A percentile compares a stretch with the other conserved stretches of the same genome.
These are phyloP conservation scores for Gymnoscopelus braueri DNA, from an alignment of 2,797 vertebrate species.

Conservation along the genomic window DNA sequence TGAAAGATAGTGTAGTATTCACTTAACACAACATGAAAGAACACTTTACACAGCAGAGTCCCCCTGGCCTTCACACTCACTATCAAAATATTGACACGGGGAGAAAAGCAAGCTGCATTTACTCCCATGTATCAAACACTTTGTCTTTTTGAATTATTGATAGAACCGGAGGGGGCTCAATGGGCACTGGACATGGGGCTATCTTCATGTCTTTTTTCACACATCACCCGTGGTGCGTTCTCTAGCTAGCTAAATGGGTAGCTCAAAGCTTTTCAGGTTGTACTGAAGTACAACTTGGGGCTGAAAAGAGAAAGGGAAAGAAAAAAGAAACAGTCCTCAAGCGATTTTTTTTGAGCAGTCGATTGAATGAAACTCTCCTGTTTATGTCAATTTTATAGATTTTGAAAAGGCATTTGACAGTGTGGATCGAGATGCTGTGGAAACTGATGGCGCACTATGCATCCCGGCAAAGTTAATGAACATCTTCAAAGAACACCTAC, in stretches of 20 bases:
- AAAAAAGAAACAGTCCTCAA: no score
- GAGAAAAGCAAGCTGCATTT: constrained; percentile 55
- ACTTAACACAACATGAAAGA: constrained; percentile 74
- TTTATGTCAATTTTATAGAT: no score
- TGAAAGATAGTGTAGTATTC: constrained; percentile 48
- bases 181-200: constrained; percentile 41
- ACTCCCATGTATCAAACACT: constrained; percentile 61
- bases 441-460: constrained; percentile 49
- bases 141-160: constrained; percentile 75
- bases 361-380: no score
- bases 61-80: constrained; percentile 57
- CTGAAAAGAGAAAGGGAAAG: constrained; percentile 39
- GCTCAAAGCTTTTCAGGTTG: constrained; percentile 53
- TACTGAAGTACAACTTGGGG: constrained; percentile 48
- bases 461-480: no score
- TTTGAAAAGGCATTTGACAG: no score
- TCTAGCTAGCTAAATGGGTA: constrained; percentile 34
- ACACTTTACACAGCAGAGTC: constrained; percentile 67
- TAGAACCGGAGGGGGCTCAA: constrained; percentile 32
- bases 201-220: constrained; percentile 43
- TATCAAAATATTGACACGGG: constrained; percentile 74
- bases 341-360: no score
- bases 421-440: no score
- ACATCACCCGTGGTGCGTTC: constrained; percentile 46
- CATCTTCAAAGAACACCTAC: no score